Conservation (phyloP, 2,113 vertebrate genomes). For the Motacilla alba region DNA sequence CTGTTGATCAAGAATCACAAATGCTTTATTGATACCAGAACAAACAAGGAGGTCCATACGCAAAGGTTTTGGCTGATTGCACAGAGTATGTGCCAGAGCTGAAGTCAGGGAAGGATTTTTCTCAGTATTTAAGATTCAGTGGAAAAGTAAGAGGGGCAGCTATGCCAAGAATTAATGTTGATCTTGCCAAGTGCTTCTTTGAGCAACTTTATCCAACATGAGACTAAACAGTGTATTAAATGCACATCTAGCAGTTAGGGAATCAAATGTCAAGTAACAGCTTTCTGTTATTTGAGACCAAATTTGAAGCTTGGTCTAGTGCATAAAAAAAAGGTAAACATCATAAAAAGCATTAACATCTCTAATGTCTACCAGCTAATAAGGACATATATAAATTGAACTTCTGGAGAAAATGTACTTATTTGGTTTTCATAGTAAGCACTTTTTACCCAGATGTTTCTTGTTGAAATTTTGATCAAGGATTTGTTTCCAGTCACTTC, state of each 20-base stretch:
- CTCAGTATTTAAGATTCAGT: slow-evolving; percentile 74
- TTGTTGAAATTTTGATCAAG: neutral
- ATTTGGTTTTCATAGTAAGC: slow-evolving; percentile 18
- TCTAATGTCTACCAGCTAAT: slow-evolving; percentile 49
- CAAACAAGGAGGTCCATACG: slow-evolving; percentile 44
- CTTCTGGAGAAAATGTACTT: slow-evolving; percentile 17
- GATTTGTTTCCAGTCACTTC: neutral
- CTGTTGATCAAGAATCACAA: slow-evolving; percentile 65
- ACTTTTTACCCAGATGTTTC: neutral
- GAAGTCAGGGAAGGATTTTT: slow-evolving; percentile 72
- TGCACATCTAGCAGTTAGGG: slow-evolving; percentile 66
- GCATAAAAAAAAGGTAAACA: slow-evolving; percentile 53
- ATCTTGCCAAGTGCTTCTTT: slow-evolving; percentile 74
- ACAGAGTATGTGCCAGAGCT: slow-evolving; percentile 41
- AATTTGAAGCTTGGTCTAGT: slow-evolving; percentile 60
- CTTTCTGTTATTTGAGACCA: slow-evolving; percentile 28
- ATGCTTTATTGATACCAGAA: slow-evolving; percentile 64
- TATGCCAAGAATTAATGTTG: slow-evolving; percentile 73
- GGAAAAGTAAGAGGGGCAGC: slow-evolving; percentile 68
- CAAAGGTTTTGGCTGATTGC: slow-evolving; percentile 53
- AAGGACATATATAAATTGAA: slow-evolving; percentile 27
- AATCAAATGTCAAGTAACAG: slow-evolving; percentile 69
- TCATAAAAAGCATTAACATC: slow-evolving; percentile 7
- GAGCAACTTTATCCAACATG: slow-evolving; percentile 69
- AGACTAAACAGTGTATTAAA: slow-evolving; percentile 78